Percentiles rank a stretch among this genome's conserved stretches.
These are phyloP conservation scores for Torymus texanus DNA, from an alignment of 2,888 invertebrate genomes.

Conservation along the genomic window DNA sequence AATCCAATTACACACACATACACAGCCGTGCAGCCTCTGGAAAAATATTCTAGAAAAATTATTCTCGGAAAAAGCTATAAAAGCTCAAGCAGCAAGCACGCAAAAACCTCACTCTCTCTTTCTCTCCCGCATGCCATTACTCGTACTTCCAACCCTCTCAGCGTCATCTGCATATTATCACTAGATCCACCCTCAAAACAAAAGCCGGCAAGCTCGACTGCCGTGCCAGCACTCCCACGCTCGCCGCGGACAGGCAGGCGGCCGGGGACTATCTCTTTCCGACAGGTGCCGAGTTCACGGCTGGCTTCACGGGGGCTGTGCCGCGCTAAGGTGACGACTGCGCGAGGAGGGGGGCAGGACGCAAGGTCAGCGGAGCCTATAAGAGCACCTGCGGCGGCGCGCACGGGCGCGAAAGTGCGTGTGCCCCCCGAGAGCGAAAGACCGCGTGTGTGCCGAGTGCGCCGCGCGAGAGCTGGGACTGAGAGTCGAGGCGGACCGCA, in stretches of 20 bases:
- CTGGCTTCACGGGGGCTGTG: slow-evolving; percentile 53
- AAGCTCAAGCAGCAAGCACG: no score
- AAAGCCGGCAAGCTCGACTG: no score
- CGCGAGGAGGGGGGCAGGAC: slow-evolving; percentile 57
- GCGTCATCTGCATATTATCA: no score
- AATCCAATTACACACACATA: slow-evolving; percentile 10
- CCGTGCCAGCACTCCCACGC: not conserved
- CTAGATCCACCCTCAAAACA: no score
- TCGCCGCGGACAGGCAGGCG: not conserved
- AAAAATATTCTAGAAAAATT: no score
- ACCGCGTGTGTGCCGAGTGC: slow-evolving; percentile 45
- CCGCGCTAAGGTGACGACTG: slow-evolving; percentile 24
- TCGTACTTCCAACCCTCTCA: no score
- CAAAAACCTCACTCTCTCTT: no score
- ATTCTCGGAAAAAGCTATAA: no score
- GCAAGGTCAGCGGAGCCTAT: slow-evolving; percentile 70
- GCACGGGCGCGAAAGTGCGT: slow-evolving; percentile 52
- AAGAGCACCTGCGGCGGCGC: slow-evolving; percentile 63
- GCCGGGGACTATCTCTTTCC: not conserved
- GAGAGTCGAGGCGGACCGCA: no score
- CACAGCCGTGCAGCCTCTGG: no score
- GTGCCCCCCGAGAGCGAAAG: slow-evolving; percentile 59
- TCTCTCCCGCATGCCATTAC: no score
- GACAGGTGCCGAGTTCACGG: slow-evolving; percentile 28
- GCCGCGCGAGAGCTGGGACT: no score